Percentiles rank a stretch among this genome's conserved stretches.
Conservation (phyloP, 2,888 invertebrate genomes). For the Amiota communis region DNA sequence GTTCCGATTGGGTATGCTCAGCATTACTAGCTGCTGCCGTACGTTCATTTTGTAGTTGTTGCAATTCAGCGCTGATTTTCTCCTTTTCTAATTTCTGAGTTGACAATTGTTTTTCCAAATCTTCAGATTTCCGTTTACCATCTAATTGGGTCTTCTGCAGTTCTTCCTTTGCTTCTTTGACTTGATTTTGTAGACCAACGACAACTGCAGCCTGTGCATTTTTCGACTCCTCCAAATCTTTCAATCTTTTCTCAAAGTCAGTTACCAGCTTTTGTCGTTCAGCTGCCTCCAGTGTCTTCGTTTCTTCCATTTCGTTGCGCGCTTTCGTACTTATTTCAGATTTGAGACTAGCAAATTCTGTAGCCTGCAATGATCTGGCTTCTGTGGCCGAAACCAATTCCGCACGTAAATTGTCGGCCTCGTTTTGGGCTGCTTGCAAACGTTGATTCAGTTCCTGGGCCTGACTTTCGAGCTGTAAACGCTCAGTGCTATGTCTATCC, state of each 20-base stretch:
- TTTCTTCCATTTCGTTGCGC: conserved; percentile 33
- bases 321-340: conserved; percentile 37
- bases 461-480: conserved; percentile 54
- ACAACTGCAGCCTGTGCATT: conserved; percentile 47
- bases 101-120: conserved; percentile 48
- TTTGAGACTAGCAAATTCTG: conserved; percentile 43
- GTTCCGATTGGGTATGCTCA: conserved; percentile 42
- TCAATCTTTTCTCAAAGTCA: conserved; percentile 48
- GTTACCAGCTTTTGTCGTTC: conserved; percentile 47
- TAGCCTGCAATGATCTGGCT: conserved; percentile 37
- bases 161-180: conserved; percentile 48
- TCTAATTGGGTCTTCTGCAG: conserved; percentile 50
- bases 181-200: conserved; percentile 47
- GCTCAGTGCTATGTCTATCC: conserved; percentile 54
- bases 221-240: conserved; percentile 45
- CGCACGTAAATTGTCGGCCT: conserved; percentile 40
- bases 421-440: conserved; percentile 49
- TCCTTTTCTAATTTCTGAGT: conserved; percentile 38
- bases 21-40: conserved; percentile 33
- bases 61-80: conserved; percentile 38
- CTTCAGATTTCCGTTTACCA: conserved; percentile 48
- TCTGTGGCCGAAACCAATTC: conserved; percentile 36
- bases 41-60: conserved; percentile 44
- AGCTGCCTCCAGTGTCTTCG: conserved; percentile 39
- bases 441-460: conserved; percentile 57